Base-by-base conservation (phyloP, 2,113 vertebrate species). In the Sceloporus tristichus region DNA sequence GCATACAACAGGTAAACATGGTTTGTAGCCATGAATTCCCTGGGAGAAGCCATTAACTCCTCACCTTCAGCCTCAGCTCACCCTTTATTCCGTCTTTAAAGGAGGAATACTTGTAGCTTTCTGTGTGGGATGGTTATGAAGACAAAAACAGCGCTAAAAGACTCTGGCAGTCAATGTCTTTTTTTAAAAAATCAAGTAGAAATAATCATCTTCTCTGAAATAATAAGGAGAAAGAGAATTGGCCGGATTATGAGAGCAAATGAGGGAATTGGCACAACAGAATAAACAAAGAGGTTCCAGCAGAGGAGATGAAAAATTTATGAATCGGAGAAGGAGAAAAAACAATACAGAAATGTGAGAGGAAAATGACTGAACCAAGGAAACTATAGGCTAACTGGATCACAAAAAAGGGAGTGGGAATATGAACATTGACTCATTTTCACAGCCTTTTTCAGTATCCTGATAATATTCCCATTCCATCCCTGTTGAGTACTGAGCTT, bases 231-330 rank as follows among this genome's bases (percentile, higher is more conserved):
- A 38, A 11, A 79, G n/a, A 66, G 66, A 83, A 83, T 83, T 83
- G 82, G 42, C 16, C 65, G 79, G 62, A 86, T 34, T 86, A 86
- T 79, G 78, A 86, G 38, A 78, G 85, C 29, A 70, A 79, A 86
- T 79, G 68, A 34, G 62, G 38, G 42, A 86, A 79, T 38, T 86
- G 65, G 29, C 48, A 53, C 19, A 66, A 79, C 21, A 54, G 42
- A 76, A 79, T 56, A 86, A 56, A 85, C 62, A 70, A 79, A 38
- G 38, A 79, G 48, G 27, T 68, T n/a, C 85, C 76, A 53, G 23
- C 66, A 70, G 77, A 56, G 76, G 38, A 29, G 16, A 70, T 86
- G 76, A 79, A 86, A 71, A 86, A 34, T 86, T 79, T 54, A 79
- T 86, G 62, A 79, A 86, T 79, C 71, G n/a, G 19, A 79, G 68